Conservation (phyloP, 2,888 invertebrate species). For the Acrobeloides nanus region DNA sequence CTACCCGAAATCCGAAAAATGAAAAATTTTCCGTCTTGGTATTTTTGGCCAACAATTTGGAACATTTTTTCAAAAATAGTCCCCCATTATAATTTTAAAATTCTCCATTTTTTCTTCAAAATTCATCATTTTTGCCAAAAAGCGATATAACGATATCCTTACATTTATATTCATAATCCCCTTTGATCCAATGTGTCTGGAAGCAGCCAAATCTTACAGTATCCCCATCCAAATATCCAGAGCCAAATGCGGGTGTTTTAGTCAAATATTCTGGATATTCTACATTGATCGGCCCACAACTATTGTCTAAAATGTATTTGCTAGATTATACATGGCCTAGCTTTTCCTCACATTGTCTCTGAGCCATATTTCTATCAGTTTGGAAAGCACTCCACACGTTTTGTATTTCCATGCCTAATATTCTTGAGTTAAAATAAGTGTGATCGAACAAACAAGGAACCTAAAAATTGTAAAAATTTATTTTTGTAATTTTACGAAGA, state of each 20-base stretch:
- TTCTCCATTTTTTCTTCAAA: too few relatives aligned
- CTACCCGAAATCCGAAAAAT: too few relatives aligned
- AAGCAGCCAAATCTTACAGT: constrained; percentile 50
- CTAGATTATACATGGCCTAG: constrained; percentile 4
- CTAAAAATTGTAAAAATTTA: neutral
- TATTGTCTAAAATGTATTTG: constrained; percentile 41
- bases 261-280: constrained; percentile 53
- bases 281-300: constrained; percentile 52
- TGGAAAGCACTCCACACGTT: constrained; percentile 39
- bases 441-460: constrained; percentile 32
- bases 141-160: too few relatives aligned
- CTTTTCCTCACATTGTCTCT: constrained; percentile 32
- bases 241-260: constrained; percentile 44
- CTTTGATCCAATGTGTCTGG: constrained; percentile 51
- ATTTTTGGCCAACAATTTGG: neutral
- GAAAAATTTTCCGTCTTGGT: constrained; percentile 1
- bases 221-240: constrained; percentile 49
- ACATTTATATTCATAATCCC: constrained; percentile 50
- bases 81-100: constrained; percentile 32
- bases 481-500: too few relatives aligned
- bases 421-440: constrained; percentile 46
- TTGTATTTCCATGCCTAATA: constrained; percentile 40
- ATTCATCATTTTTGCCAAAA: too few relatives aligned
- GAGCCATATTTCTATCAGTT: constrained; percentile 26
- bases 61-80: constrained; percentile 18